Evolutionary conservation across 2,888 invertebrate species (phyloP).

Genomic region (Lasius platythorax): DNA sequence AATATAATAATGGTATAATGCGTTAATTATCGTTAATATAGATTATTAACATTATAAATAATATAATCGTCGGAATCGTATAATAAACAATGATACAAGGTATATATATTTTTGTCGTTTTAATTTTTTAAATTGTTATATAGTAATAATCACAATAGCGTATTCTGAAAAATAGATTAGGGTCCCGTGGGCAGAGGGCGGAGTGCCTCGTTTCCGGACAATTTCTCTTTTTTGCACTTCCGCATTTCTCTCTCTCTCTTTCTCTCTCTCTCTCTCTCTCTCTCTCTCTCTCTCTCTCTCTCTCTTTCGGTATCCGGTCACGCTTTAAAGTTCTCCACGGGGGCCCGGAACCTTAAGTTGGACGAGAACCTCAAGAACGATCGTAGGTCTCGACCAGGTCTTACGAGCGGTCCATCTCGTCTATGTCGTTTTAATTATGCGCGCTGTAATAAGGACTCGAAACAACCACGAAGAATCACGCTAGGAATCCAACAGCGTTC

Average conservation of each 20-base stretch:
- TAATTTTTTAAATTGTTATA: conserved; percentile 81
- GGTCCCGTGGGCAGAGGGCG: conserved; percentile 84
- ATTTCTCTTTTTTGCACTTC: conserved; percentile 10
- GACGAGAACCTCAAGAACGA: conserved; percentile 28
- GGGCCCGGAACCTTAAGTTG: conserved; percentile 30
- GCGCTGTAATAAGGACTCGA: conserved; percentile 27
- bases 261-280: neutral
- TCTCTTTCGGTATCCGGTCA: neutral
- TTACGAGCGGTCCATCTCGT: conserved; percentile 2
- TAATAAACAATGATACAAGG: conserved; percentile 82
- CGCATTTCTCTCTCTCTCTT: conserved; percentile 9
- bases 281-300: neutral
- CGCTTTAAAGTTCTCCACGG: conserved; percentile 34
- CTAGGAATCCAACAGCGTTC: conserved; percentile 17
- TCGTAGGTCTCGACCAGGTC: conserved; percentile 33
- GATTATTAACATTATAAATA: conserved; percentile 83
- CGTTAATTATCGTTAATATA: conserved; percentile 84
- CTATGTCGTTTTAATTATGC: neutral
- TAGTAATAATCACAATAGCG: conserved; percentile 86
- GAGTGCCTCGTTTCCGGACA: conserved; percentile 69
- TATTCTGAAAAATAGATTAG: conserved; percentile 86
- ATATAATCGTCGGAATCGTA: conserved; percentile 81
- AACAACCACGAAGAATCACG: conserved; percentile 17
- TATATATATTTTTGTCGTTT: conserved; percentile 76
- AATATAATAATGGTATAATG: conserved; percentile 85